A percentile compares a stretch with the other conserved stretches of the same genome.
Conservation (phyloP, 2,797 vertebrate genomes). For the Potorous gilbertii region DNA sequence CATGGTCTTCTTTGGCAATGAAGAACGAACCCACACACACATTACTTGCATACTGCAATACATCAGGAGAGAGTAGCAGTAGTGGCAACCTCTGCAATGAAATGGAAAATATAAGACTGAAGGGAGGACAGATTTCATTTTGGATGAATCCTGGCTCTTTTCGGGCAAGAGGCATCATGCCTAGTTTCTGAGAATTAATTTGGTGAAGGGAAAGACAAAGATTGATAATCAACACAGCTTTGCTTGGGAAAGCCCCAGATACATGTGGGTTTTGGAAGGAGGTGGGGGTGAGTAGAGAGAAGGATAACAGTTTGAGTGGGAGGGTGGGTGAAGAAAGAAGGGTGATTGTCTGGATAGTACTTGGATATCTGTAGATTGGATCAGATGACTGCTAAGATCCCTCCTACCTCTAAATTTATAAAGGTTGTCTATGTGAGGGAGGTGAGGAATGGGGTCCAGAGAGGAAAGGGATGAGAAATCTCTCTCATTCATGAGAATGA, state of each 20-base stretch:
- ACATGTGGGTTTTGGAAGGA: neutral
- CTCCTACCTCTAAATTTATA: neutral
- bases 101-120: neutral
- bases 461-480: neutral
- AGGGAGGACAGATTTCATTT: neutral
- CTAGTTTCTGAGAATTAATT: neutral
- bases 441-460: neutral
- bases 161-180: neutral
- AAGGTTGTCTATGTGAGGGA: neutral
- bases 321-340: neutral
- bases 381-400: conserved; percentile 51
- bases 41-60: neutral
- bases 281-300: neutral
- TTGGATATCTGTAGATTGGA: conserved; percentile 40
- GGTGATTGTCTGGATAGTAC: neutral
- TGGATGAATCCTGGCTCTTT: neutral
- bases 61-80: neutral
- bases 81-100: neutral
- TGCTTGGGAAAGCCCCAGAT: neutral
- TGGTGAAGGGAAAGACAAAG: neutral
- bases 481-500: neutral
- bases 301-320: neutral
- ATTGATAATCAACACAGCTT: neutral
- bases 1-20: too few relatives aligned
- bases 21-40: too few relatives aligned